Percentiles rank a stretch among this genome's conserved stretches.
Conservation (phyloP, 2,888 invertebrate species). For the Apotomis turbidana region DNA sequence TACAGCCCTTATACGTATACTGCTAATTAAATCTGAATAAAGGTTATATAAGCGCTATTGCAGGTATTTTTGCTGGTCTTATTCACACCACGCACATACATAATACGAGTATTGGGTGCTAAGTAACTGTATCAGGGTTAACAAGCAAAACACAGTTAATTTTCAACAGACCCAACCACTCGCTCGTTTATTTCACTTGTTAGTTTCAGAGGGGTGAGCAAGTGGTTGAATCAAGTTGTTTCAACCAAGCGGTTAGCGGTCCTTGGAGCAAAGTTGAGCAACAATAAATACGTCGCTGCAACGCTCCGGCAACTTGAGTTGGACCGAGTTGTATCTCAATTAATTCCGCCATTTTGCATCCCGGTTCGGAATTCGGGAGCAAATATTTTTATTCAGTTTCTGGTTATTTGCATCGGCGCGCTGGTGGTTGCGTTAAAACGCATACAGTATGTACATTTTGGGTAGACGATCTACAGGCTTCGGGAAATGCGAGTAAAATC, state of each 20-base stretch:
- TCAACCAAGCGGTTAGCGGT: constrained; percentile 22
- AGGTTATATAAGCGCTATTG: no score
- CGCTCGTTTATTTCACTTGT: constrained; percentile 21
- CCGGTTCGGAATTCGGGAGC: neutral
- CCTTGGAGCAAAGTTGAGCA: constrained; percentile 25
- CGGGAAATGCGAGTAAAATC: no score
- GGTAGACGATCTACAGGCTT: no score
- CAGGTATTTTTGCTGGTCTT: no score
- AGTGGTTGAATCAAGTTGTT: constrained; percentile 24
- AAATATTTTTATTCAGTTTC: constrained; percentile 4
- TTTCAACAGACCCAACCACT: neutral
- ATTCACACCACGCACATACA: no score
- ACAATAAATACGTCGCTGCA: constrained; percentile 32
- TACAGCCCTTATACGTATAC: no score
- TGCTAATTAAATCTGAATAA: no score
- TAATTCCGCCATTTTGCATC: constrained; percentile 29
- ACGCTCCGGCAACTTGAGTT: constrained; percentile 11
- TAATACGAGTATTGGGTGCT: no score
- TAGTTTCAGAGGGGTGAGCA: constrained; percentile 11
- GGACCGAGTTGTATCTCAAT: constrained; percentile 34
- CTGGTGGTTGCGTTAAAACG: no score
- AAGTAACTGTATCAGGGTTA: neutral
- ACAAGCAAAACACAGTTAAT: constrained; percentile 3
- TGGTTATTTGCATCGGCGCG: no score
- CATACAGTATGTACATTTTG: no score